These are phyloP conservation scores for Heliconius hermathena DNA, from an alignment of 1,140 invertebrate species.

Conservation along the genomic window DNA sequence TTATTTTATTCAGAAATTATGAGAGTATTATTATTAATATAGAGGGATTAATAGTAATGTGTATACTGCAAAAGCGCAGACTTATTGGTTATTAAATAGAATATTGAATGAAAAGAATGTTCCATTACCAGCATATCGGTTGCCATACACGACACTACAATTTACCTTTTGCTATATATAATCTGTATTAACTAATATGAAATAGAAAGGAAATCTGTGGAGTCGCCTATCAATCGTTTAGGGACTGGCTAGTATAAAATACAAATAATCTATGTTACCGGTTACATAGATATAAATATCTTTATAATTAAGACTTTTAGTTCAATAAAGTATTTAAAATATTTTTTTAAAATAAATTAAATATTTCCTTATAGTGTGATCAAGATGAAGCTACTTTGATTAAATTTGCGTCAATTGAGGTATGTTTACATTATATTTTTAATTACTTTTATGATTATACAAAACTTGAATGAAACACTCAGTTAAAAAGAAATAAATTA, in stretches of 20 bases:
- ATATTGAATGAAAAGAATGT: neutral
- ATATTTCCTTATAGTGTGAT: neutral
- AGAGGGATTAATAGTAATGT: too few species aligned
- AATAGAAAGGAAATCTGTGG: conserved; percentile 15
- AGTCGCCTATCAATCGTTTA: conserved; percentile 16
- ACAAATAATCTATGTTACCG: conserved; percentile 11
- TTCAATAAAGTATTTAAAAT: neutral
- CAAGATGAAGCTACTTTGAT: conserved; percentile 11
- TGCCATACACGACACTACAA: conserved; percentile 4
- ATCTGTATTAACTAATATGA: neutral
- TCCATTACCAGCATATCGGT: neutral
- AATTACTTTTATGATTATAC: neutral
- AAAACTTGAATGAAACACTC: neutral
- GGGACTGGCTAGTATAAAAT: neutral
- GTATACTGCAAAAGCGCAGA: neutral
- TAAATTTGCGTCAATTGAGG: conserved; percentile 21
- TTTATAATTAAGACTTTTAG: neutral
- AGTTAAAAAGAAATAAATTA: neutral
- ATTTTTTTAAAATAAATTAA: neutral
- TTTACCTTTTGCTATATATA: neutral
- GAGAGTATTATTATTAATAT: too few species aligned
- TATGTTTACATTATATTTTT: conserved; percentile 31
- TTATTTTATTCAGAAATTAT: too few species aligned
- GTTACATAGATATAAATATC: conserved; percentile 1
- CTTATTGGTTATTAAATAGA: neutral